Percentiles rank a stretch among this genome's conserved stretches.
phyloP scores from a whole-genome alignment of 2,113 vertebrate genomes.

The Scomber japonicus region DNA sequence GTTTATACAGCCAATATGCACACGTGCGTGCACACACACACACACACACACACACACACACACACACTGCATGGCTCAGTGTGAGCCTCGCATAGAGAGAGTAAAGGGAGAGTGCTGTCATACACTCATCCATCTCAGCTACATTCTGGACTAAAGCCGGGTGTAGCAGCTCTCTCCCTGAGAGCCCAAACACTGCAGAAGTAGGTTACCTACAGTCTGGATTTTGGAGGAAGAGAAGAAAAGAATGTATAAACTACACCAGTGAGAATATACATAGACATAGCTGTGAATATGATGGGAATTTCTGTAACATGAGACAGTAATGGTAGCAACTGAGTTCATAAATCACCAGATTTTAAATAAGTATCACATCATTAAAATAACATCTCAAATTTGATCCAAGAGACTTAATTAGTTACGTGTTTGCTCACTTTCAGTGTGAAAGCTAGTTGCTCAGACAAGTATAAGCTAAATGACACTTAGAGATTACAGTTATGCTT shows the following conservation, averaged over 20 bases:
- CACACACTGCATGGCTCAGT: conserved; percentile 21
- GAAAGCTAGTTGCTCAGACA: conserved; percentile 7
- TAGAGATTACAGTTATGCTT: conserved; percentile 39
- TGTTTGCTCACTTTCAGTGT: not conserved
- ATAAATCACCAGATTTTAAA: conserved; percentile 38
- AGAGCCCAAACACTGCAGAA: conserved; percentile 69
- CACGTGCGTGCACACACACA: too few relatives aligned
- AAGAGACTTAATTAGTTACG: not conserved
- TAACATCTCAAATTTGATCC: conserved; percentile 2
- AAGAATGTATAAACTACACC: conserved; percentile 61
- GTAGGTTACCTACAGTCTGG: conserved; percentile 70
- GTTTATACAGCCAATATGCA: conserved; percentile 80
- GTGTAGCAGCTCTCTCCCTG: conserved; percentile 61
- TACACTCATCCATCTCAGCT: conserved; percentile 81
- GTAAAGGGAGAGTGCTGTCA: conserved; percentile 83
- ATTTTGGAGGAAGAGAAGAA: conserved; percentile 33
- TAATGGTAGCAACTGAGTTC: conserved; percentile 25
- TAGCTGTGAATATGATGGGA: conserved; percentile 41
- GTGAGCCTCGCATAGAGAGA: conserved; percentile 68
- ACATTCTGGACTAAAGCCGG: conserved; percentile 61
- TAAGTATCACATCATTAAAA: conserved; percentile 9
- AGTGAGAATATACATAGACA: conserved; percentile 46
- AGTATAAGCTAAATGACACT: conserved; percentile 16
- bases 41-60: conserved; percentile 55
- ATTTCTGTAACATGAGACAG: conserved; percentile 38